Evolutionary conservation across 2,113 vertebrate species (phyloP).

Genomic region (Gulo gulo): DNA sequence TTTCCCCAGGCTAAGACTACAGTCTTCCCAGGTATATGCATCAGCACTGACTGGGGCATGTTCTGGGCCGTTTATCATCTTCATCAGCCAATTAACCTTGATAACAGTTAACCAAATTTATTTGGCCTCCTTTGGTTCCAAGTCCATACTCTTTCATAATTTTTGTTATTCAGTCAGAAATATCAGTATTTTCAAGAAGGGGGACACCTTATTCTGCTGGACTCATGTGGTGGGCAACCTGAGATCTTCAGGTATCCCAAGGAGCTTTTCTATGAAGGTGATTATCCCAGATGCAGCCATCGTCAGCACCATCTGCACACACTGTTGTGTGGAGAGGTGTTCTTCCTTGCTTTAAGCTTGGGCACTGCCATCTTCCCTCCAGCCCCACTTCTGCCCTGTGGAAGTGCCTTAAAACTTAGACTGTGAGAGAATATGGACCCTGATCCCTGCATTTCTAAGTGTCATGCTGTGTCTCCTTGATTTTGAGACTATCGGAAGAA

Average conservation of each 20-base stretch:
- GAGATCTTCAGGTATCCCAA: background rate
- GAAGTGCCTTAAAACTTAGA: background rate
- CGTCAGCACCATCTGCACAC: too few relatives aligned
- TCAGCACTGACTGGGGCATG: background rate
- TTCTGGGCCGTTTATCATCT: background rate
- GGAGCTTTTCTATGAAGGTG: background rate
- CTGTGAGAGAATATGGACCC: too few relatives aligned
- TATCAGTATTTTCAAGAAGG: background rate
- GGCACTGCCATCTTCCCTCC: background rate
- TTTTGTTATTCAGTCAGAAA: background rate
- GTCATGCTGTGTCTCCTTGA: background rate
- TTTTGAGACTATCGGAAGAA: background rate
- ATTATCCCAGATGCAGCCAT: too few relatives aligned
- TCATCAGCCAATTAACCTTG: background rate
- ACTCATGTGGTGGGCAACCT: background rate
- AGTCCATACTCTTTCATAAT: background rate
- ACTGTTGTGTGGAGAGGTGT: too few relatives aligned
- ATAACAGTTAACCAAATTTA: background rate
- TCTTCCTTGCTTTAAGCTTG: background rate
- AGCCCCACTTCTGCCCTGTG: accelerated
- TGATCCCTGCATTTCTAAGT: background rate
- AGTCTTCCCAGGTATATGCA: background rate
- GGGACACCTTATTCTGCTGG: background rate
- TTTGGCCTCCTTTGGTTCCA: background rate
- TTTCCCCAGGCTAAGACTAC: background rate